Evolutionary conservation across 1,140 invertebrate species (phyloP).

Genomic region (Nephila pilipes): DNA sequence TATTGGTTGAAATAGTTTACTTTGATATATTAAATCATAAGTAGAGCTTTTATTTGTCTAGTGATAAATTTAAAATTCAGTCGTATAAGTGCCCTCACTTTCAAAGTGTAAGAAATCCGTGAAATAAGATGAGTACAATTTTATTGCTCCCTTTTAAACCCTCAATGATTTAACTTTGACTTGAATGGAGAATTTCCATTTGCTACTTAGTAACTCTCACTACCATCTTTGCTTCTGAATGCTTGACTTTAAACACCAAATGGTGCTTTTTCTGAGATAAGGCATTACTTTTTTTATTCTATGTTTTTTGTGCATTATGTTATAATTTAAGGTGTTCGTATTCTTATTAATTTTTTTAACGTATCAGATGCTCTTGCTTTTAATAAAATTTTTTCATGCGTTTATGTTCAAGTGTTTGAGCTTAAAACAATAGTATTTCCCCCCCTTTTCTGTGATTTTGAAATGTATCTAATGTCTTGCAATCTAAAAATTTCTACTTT

Average conservation of each 20-base stretch:
- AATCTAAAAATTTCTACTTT: neutral
- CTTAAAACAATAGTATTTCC: neutral
- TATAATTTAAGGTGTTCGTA: neutral
- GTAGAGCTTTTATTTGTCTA: no score
- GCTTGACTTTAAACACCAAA: constrained; percentile 59
- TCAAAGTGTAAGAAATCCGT: no score
- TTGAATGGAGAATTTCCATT: constrained; percentile 16
- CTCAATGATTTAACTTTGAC: neutral
- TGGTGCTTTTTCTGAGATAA: constrained; percentile 65
- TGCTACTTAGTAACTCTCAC: constrained; percentile 65
- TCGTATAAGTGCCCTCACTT: no score
- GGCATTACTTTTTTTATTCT: constrained; percentile 21
- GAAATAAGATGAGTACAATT: neutral
- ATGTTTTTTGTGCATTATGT: neutral
- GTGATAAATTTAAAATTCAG: no score
- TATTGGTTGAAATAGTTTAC: no score
- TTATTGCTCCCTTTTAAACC: neutral
- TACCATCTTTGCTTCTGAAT: constrained; percentile 46
- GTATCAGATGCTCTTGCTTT: neutral
- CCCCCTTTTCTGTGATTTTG: neutral
- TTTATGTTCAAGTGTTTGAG: neutral
- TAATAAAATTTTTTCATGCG: neutral
- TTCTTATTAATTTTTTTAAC: neutral
- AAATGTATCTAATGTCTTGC: neutral
- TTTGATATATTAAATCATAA: no score